Percentiles rank a stretch among this genome's conserved stretches.
Evolutionary conservation across 2,888 invertebrate genomes (phyloP).

Genomic region (Sarcophaga rosellei): DNA sequence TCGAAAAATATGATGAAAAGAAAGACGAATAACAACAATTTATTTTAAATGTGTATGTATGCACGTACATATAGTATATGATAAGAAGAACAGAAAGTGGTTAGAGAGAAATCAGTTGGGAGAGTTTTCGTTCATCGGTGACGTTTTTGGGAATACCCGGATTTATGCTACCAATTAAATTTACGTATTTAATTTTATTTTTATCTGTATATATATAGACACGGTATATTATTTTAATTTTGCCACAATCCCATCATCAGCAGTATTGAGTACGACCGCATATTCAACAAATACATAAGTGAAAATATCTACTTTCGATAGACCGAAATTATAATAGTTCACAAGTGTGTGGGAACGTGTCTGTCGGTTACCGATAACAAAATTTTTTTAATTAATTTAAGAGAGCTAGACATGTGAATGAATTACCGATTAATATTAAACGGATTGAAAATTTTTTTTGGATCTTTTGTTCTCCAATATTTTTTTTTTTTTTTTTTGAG

Average conservation of each 20-base stretch:
- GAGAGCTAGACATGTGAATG: constrained; percentile 5
- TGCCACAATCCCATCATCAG: constrained; percentile 22
- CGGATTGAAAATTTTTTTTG: constrained; percentile 27
- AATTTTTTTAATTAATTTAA: constrained; percentile 27
- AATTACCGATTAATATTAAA: background rate
- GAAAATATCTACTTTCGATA: constrained; percentile 3
- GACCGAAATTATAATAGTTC: constrained; percentile 2
- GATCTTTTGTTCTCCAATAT: background rate
- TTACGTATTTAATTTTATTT: constrained; percentile 9
- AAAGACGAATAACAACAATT: constrained; percentile 5
- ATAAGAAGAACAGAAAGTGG: background rate
- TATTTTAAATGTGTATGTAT: background rate
- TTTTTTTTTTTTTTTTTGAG: background rate
- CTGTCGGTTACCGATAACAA: background rate
- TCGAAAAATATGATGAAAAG: background rate
- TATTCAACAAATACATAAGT: constrained; percentile 3
- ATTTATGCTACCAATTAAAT: constrained; percentile 7
- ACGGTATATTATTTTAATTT: background rate
- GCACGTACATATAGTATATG: too few relatives aligned
- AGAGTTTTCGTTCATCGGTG: constrained; percentile 24
- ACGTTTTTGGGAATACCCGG: constrained; percentile 58
- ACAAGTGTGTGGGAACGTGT: constrained; percentile 20
- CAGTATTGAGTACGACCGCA: background rate
- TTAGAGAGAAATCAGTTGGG: background rate
- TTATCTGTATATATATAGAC: background rate